Base-by-base conservation (phyloP, 2,797 vertebrate species). In the Falco biarmicus region DNA sequence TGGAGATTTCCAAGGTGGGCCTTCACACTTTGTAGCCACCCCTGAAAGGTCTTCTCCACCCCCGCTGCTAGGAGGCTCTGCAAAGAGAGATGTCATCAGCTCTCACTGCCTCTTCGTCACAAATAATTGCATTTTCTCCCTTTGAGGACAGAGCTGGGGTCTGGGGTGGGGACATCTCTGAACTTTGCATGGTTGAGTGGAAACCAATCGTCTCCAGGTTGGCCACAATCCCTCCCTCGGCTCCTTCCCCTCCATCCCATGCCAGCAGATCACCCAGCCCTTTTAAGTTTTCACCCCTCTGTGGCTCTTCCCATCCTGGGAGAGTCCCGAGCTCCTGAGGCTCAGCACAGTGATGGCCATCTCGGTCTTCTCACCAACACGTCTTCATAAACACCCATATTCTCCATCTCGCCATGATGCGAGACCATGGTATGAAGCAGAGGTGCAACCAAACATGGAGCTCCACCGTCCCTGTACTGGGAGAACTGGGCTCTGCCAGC, bases 191-290 rank as follows among this genome's bases (percentile, higher is more conserved):
- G 12, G 8, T 7, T 31, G 48, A 45, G 18, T 29, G 24, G 57
- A 63, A 74, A 57, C 15, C 69, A 61, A 61, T 73, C 0, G 0
- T 16, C 53, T 63, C 56, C 29, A 84, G 25, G n/a, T 0, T n/a
- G 12, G 14, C 48, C 39, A 51, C 48, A 24, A 6, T 20, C 8
- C 6, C 5, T 81, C 48, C 20, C 91, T 47, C 11, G 19, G 20
- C 39, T 78, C 61, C 39, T 92, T 79, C 17, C 10, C 37, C n/a
- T 81, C 45, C 21, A 34, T 31, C 65, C 48, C 34, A 19, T 41
- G 43, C 11, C n/a, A 69, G n/a, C 20, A 82, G 17, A 41, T 57
- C 37, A 45, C 13, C 2, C 29, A 74, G 25, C 2, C 11, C 13
- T 53, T 54, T 41, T 5, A 12, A 19, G 12, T 90, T 89, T 89